A percentile compares a stretch with the other conserved stretches of the same genome.
phyloP scores from a whole-genome alignment of 2,113 vertebrate genomes.

The Junco hyemalis region DNA sequence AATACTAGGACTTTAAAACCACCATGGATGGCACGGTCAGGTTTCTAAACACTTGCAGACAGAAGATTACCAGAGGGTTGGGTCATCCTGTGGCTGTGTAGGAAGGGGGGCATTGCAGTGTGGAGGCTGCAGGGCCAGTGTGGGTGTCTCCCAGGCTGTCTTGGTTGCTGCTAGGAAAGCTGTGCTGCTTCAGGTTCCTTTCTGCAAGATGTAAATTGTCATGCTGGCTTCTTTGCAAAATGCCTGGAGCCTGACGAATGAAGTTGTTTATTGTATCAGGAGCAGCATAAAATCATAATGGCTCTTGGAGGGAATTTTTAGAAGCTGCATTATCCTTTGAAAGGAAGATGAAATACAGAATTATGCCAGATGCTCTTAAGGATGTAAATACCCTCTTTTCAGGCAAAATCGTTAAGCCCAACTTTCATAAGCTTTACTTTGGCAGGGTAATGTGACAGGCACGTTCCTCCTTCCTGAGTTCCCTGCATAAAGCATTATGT shows the following conservation, averaged over 20 bases:
- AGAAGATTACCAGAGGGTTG: neutral
- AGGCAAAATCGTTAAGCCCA: neutral
- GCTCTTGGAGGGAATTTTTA: constrained; percentile 4
- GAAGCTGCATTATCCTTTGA: neutral
- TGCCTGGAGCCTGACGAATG: neutral
- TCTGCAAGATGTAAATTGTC: neutral
- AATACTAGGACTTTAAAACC: neutral
- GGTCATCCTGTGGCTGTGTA: accelerated
- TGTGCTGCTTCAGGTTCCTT: neutral
- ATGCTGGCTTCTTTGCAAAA: neutral
- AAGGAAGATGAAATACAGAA: constrained; percentile 2
- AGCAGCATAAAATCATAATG: neutral
- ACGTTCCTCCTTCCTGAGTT: neutral
- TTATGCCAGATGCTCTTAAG: neutral
- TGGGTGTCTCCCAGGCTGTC: neutral
- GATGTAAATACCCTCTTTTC: neutral
- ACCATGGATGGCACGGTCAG: accelerated
- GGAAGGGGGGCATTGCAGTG: neutral
- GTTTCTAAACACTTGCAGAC: neutral
- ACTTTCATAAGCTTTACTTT: neutral
- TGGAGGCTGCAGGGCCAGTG: neutral
- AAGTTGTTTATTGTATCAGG: neutral
- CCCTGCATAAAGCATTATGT: neutral
- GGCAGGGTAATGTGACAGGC: neutral
- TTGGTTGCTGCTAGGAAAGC: neutral